Base-by-base conservation (phyloP, 2,797 vertebrate genomes). In the Poeciliopsis gracilis region DNA sequence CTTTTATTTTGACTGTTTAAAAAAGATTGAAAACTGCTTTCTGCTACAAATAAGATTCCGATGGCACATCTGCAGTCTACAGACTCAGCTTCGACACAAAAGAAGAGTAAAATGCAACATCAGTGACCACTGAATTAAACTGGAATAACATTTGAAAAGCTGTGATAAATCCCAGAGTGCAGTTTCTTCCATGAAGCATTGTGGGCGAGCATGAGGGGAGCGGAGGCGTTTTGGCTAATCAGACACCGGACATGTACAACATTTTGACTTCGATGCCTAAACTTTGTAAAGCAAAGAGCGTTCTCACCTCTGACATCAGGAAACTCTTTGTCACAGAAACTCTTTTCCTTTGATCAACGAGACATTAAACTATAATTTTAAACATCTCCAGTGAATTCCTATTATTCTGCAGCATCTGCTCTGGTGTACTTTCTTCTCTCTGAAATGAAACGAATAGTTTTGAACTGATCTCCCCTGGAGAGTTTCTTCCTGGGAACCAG, bases 371-470 rank as follows among this genome's bases (percentile, higher is more conserved):
- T 67, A 36, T 73, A 49, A 72, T 43, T 59, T 77, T 13, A 1
- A 73, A 63, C 63, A 13, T 25, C 47, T 79, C 36, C 18, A 25
- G 75, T 77, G 43, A 59, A 57, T 15, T 45, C 9, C 4, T 66
- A 73, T 73, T 66, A 71, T 66, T 71, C 15, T 36, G 70, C 47
- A 30, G 70, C 47, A 46, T 75, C 73, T 79, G 53, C 16, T 61
- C 8, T 28, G 66, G 23, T 45, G 18, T 2, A 7, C 49, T 81
- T 63, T 25, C 25, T 43, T 43, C 47, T 78, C 45, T 12, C 77
- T 59, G 7, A 47, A 67, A 43, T 30, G 61, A 71, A 49, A 75
- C 55, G 0, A 53, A 47, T 36, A 13, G 41, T 41, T 61, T 53
- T 72, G 4, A 79, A 57, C 45, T 18, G 2, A 30, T 36, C 20